Evolutionary conservation across 1,140 invertebrate genomes (phyloP), one percentile per base, ranked within the genome.

Genomic region (Alviniconcha marisindica): DNA sequence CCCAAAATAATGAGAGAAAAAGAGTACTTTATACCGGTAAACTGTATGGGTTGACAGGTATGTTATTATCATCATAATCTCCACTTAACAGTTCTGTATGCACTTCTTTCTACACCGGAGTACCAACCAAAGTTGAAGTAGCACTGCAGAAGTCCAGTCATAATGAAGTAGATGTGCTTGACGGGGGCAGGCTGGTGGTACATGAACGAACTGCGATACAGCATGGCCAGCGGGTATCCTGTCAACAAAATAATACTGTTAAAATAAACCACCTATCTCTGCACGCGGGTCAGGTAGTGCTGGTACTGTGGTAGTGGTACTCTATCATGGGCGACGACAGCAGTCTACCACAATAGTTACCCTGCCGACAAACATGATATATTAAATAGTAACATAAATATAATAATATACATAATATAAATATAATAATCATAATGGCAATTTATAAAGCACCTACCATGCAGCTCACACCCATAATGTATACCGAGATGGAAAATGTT

Each of bases 111-210:
- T n/a, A 63, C 21, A 76, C 83, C 18, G 74, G 31, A 73, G 33
- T 71, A 89, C 89, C 94, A 92, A 95, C 97, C 96, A 94, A 97
- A 98, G 92, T 98, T 98, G 91, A 96, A 98, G 84, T 95, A 95
- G 74, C 96, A 96, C 66, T 97, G 92, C 18, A 93, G 89, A 18
- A 97, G 87, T 31, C 97, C 97, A 84, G 94, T 95, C 0, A 94
- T 21, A 51, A 95, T 94, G 88, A 97, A 97, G 92, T 94, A 97
- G n/a, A 96, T 54, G 92, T 97, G 96, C 91, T 97, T 96, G 38
- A 95, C 85, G 33, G 89, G 87, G 80, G 93, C 92, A 80, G 92
- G 88, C 88, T 94, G 94, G 77, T 93, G 94, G 82, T 94, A 95
- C 10, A 97, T 83, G 63, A 91, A 90, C 85, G 94, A 91, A 44